Evolutionary conservation across 2,113 vertebrate genomes (phyloP).

Genomic region (Heterotis niloticus): DNA sequence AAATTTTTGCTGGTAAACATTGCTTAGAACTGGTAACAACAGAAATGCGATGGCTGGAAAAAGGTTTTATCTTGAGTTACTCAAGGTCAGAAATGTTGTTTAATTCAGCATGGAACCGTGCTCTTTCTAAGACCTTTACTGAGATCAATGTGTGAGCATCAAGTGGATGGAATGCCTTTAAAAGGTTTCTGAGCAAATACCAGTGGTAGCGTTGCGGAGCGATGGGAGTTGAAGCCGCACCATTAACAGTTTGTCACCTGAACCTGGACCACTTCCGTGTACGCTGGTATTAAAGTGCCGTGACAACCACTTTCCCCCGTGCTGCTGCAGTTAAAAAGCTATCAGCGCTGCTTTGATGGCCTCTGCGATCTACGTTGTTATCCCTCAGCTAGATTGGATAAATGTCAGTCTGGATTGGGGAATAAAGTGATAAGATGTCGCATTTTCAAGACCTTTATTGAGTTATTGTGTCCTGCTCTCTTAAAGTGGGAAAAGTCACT

Average conservation of each 20-base stretch:
- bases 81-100: neutral
- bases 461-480: neutral
- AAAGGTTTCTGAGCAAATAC: slow-evolving; percentile 15
- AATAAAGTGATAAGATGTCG: no score
- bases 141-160: slow-evolving; percentile 10
- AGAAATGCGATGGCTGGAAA: neutral
- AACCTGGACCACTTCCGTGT: neutral
- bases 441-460: neutral
- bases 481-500: neutral
- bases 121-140: slow-evolving; percentile 16
- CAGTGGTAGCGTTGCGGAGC: neutral
- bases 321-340: neutral
- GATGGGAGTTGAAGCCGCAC: neutral
- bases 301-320: neutral
- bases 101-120: neutral
- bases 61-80: neutral
- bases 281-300: neutral
- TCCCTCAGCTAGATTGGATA: neutral
- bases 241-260: neutral
- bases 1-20: neutral
- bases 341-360: neutral
- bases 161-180: slow-evolving; percentile 8
- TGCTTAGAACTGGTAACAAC: neutral
- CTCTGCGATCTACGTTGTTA: neutral
- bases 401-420: neutral